Percentiles rank a stretch among this genome's conserved stretches.
phyloP scores from a whole-genome alignment of 2,113 vertebrate genomes.

The Zosterops japonicus region DNA sequence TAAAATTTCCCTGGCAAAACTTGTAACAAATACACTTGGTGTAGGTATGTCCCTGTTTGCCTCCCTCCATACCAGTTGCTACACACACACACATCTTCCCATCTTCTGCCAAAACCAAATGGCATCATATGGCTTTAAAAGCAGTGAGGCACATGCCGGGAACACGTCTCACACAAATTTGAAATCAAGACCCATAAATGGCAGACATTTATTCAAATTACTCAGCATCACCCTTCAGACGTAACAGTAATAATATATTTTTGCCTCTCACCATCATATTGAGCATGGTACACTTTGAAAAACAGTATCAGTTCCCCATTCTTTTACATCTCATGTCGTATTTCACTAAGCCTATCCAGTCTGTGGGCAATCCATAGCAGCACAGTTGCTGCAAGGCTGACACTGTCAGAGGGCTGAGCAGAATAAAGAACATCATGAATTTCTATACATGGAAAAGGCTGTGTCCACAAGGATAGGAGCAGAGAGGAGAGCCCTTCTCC shows the following conservation, averaged over 20 bases:
- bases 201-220: not conserved
- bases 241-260: not conserved
- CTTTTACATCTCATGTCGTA: not conserved
- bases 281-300: not conserved
- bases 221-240: not conserved
- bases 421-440: not conserved
- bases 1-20: not conserved
- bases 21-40: not conserved
- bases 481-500: not conserved
- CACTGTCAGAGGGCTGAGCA: not conserved
- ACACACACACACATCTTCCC: fast-evolving
- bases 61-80: not conserved
- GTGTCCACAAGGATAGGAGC: not conserved
- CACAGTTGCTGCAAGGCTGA: not conserved
- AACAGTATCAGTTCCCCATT: not conserved
- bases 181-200: not conserved
- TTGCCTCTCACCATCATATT: not conserved
- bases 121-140: not conserved
- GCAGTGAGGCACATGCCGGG: not conserved
- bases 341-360: not conserved
- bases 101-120: not conserved
- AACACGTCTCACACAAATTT: not conserved
- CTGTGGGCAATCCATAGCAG: not conserved
- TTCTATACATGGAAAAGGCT: not conserved
- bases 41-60: not conserved